Evolutionary conservation across 2,797 vertebrate genomes (phyloP), one percentile per base, ranked within the genome.

Genomic region (Dermochelys coriacea): DNA sequence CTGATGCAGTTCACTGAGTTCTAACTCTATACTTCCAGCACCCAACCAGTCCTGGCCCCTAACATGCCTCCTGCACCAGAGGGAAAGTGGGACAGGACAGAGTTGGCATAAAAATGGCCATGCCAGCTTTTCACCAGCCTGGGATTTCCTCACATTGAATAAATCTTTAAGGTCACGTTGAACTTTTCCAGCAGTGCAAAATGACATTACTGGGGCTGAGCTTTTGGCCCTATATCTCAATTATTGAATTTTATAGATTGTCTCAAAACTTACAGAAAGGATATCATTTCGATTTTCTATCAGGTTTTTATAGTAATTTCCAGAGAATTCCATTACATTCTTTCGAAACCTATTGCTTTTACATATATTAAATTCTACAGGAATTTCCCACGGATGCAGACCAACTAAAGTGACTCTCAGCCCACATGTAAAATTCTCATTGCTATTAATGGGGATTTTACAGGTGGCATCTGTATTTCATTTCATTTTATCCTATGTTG

Each of bases 391-490:
- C 41, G 52, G 29, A 29, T 34, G 27, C 15, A 79, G 61, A 64
- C 23, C 57, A 91, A 85, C 78, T 84, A 61, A 55, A 47, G 47
- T 57, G 47, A 19, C 78, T 78, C 79, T 74, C 57, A 59, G 27
- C 15, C 52, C 27, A 1, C 51, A 37, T 52, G 4, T 8, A 23
- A 87, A 23, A 84, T 0, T 0, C 15, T 27, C 9, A 52, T 27
- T 16, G 8, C 34, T 12, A 82, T 12, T 34, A 34, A 29, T 47
- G 19, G 31, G 34, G 74, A 0, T 0, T 61, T 49, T 15, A 12
- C 54, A 64, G 86, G 27, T 0, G 2, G 37, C 27, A 45, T 2
- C 1, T 12, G 0, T 52, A 68, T 47, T 86, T 51, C 6, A 80
- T 89, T 54, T 45, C 18, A 54, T 34, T 82, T 61, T 59, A 52